Evolutionary conservation across 2,797 vertebrate genomes (phyloP), one percentile per base, ranked within the genome.

Genomic region (Xenentodon cancila): DNA sequence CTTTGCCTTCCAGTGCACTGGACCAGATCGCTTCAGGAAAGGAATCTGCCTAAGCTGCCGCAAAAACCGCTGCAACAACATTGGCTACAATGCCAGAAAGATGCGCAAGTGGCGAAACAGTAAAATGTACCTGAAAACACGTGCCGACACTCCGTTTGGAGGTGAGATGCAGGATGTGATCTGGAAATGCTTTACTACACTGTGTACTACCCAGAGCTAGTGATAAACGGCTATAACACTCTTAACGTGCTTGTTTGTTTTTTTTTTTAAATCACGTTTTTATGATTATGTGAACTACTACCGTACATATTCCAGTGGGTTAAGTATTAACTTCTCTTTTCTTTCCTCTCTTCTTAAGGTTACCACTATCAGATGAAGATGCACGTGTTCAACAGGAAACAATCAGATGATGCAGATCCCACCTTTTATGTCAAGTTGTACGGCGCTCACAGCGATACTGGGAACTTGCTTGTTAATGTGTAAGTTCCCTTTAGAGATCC

Each of bases 301-400:
- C 59, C 58, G 19, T 11, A 18, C 30, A 52, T 51, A 42, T 3
- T 21, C 19, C 9, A 20, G 1, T 42, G 11, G 17, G 12, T 71
- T 25, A 46, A 58, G 4, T 32, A 51, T 50, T 51, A 65, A 84
- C 50, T 9, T 71, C 19, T 52, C 15, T 37, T 37, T 54, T 60
- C 11, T 15, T 15, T 15, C 37, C 16, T 13, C 12, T 3, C 13
- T 13, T 5, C 11, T 40, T 9, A 59, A 94, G 97, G 98, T 45
- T 98, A 94, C 85, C 97, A 99, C 62, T 99, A 98, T 70, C 97
- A 99, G 91, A 93, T 99, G 95, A 99, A 99, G 91, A 96, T 99
- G 93, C 97, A 99, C 0, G 91, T 99, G 66, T 99, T 99, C 85
- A 94, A 95, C 91, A 94, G 94, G 25, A 93, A 95, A 43, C 75